Percentiles rank a stretch among this genome's conserved stretches.
These are phyloP conservation scores for Saturnia pavonia DNA, from an alignment of 2,888 invertebrate genomes.

Conservation along the genomic window DNA sequence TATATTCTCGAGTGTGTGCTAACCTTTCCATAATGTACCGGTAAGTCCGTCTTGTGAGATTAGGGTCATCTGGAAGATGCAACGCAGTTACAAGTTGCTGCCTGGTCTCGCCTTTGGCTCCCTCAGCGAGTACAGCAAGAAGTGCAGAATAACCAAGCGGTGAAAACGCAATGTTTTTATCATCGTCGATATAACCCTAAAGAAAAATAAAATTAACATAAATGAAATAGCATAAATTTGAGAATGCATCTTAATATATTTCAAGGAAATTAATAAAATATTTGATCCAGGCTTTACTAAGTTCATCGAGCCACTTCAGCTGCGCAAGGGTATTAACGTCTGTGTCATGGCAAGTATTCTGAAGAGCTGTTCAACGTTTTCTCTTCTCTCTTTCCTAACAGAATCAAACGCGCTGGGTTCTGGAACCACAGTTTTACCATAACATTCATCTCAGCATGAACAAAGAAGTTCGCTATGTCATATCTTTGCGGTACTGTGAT, in stretches of 20 bases:
- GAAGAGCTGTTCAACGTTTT: too few species aligned
- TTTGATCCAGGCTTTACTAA: not conserved
- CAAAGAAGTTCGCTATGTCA: too few species aligned
- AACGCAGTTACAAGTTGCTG: conserved; percentile 81
- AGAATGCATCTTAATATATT: not conserved
- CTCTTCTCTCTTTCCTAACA: too few species aligned
- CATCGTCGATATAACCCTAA: conserved; percentile 78
- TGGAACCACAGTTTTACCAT: too few species aligned
- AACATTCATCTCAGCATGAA: too few species aligned
- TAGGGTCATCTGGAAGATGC: conserved; percentile 77
- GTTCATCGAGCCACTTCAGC: too few species aligned
- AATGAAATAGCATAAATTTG: not conserved
- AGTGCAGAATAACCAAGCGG: conserved; percentile 84
- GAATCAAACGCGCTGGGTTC: too few species aligned
- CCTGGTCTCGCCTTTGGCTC: conserved; percentile 82
- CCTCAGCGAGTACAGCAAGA: conserved; percentile 84
- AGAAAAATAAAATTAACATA: conserved; percentile 33
- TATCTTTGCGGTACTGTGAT: too few species aligned
- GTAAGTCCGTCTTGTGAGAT: conserved; percentile 71
- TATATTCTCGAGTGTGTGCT: conserved; percentile 73
- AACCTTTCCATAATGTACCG: conserved; percentile 74
- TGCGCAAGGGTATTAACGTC: too few species aligned
- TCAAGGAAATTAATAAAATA: not conserved
- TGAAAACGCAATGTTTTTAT: conserved; percentile 83
- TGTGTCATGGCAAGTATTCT: too few species aligned